Conservation (phyloP, 2,888 invertebrate genomes). For the Tyria jacobaeae region DNA sequence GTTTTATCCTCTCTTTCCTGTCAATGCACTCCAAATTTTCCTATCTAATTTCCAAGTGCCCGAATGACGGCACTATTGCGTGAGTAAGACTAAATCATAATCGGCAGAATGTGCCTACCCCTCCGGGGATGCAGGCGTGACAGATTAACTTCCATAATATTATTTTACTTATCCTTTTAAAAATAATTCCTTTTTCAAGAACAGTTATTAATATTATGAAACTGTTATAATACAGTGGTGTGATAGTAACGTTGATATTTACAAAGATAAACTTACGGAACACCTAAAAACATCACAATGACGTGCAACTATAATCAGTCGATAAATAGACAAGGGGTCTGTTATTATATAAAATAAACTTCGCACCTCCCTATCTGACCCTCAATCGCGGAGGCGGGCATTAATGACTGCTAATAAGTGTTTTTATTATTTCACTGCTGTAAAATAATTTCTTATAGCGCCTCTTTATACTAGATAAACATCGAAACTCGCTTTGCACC, state of each 20-base stretch:
- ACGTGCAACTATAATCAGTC: constrained; percentile 31
- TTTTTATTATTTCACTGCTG: constrained; percentile 85
- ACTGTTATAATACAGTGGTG: not conserved
- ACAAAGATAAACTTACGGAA: constrained; percentile 1
- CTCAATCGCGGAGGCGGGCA: constrained; percentile 80
- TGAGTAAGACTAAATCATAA: too few species aligned
- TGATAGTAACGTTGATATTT: not conserved
- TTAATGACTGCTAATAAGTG: constrained; percentile 85
- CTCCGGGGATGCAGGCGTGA: too few species aligned
- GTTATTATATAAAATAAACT: constrained; percentile 78
- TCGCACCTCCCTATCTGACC: constrained; percentile 77
- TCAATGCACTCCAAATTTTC: too few species aligned
- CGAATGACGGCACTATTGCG: too few species aligned
- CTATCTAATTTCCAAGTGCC: too few species aligned
- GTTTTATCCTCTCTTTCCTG: too few species aligned
- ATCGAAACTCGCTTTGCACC: constrained; percentile 86
- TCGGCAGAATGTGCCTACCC: too few species aligned
- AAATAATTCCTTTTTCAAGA: not conserved
- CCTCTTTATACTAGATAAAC: constrained; percentile 87
- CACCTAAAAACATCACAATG: constrained; percentile 23
- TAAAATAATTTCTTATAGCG: constrained; percentile 85
- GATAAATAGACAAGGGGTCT: constrained; percentile 68
- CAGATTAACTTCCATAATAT: not conserved
- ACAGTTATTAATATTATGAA: not conserved
- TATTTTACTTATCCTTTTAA: not conserved